Base-by-base conservation (phyloP, 2,113 vertebrate species). In the Genyomyrus donnyi region DNA sequence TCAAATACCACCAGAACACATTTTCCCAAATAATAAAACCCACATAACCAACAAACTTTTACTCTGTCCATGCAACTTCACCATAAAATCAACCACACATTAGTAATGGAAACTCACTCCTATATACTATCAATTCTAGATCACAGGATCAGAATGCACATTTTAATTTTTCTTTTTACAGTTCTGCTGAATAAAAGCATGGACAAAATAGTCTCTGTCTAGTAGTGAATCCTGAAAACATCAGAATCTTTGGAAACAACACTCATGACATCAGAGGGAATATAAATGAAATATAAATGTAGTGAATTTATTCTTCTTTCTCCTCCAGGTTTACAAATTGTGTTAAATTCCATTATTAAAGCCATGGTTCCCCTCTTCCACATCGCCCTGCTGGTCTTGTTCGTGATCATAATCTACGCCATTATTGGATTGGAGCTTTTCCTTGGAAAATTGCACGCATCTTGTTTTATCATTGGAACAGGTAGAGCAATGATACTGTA, bases 301-400 rank as follows among this genome's bases (percentile, higher is more conserved):
- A 74, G 58, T 74, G 21, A 46, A 35, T 8, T 21, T 56, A 85
- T 24, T 83, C 62, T n/a, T 74, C 24, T 46, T 46, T 49, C 13
- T 92, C 53, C 39, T 53, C 8, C 91, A 96, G 95, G 95, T 95
- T 94, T 96, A 92, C 96, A 96, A 92, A 95, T 96, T 91, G 96
- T 96, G 91, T 93, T 96, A 91, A 96, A 96, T 92, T 96, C 96
- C 90, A 96, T 96, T 88, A 96, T 96, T 89, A 96, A 96, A 95
- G 96, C 96, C 94, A 96, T 96, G 96, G 96, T 96, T 89, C 96
- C 96, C 8, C 93, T 96, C 89, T 95, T 96, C 85, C 95, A 96
- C 94, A 96, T 96, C 10, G 96, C 96, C 91, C 93, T 96, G 89
- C 94, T 96, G n/a, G 96, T 96, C 87, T 95, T 96, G 90, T 96